Evolutionary conservation across 2,113 vertebrate species (phyloP), one percentile per base, ranked within the genome.

Genomic region (Corythoichthys intestinalis): DNA sequence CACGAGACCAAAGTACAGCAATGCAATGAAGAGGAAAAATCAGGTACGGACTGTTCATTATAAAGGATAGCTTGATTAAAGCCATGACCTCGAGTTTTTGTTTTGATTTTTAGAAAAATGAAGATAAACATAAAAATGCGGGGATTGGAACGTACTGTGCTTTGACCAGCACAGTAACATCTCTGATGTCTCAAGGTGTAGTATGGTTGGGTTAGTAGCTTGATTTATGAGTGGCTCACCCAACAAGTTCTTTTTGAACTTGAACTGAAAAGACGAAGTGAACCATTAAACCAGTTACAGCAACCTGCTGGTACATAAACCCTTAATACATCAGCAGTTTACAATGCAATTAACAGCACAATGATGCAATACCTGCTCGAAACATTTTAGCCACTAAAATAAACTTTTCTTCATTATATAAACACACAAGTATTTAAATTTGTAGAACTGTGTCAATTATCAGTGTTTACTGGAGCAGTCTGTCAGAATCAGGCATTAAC

Each of bases 241-340:
- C 41, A 14, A 63, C 39, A 5, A 46, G 39, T 20, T 9, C 44
- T 46, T 61, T 17, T 28, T 34, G n/a, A 14, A 14, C n/a, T 28
- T 63, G 9, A 63, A 47, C 4, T 47, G 11, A 63, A 34, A 63
- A 3, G 34, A 15, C 12, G 13, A 63, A 47, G 41, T 48, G 5
- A 63, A 47, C 47, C 61, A 47, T 63, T 46, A 63, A 47, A 14
- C 53, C 53, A 12, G 53, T 56, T 56, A 56, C 28, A 56, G 20
- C 10, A 56, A 56, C 56, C 56, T 38, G 56, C 4, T 14, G 5
- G 34, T 37, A 4, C 56, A 37, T 34, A 6, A 58, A 37, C 10
- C 4, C 56, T 34, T 34, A 20, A n/a, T 2, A 20, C n/a, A 54
- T 54, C 53, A 54, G 8, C n/a, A 56, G 11, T 56, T 13, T 56